Evolutionary conservation across 2,888 invertebrate species (phyloP).

Genomic region (Tenodera sinensis): DNA sequence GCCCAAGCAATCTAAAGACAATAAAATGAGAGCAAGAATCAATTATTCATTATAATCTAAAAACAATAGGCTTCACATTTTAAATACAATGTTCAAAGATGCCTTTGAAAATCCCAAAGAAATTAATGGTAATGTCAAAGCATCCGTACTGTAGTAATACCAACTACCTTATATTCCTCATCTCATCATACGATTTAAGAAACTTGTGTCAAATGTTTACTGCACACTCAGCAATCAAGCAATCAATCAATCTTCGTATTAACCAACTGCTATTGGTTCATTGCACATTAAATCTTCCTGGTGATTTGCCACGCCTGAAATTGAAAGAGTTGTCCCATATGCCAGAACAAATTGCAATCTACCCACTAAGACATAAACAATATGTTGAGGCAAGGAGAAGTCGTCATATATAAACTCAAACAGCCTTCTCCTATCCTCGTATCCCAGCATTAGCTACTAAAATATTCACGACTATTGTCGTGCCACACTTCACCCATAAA

Average conservation of each 20-base stretch:
- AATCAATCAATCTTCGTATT: background rate
- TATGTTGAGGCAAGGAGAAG: background rate
- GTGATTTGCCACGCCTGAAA: slow-evolving; percentile 13
- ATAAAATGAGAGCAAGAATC: background rate
- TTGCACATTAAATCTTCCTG: slow-evolving; percentile 1
- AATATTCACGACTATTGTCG: background rate
- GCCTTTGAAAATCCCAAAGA: background rate
- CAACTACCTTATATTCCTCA: slow-evolving; percentile 11
- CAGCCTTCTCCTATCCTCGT: background rate
- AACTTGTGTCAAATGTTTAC: slow-evolving; percentile 5
- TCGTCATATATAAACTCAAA: background rate
- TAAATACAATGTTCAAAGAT: background rate
- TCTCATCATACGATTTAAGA: background rate
- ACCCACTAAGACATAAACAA: background rate
- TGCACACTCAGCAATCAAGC: slow-evolving; percentile 4
- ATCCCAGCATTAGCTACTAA: background rate
- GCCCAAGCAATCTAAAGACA: background rate
- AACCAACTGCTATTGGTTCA: background rate
- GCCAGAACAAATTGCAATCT: background rate
- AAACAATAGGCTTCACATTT: background rate
- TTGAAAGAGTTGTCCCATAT: slow-evolving; percentile 8
- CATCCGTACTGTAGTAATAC: background rate
- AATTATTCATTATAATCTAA: background rate
- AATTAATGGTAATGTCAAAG: background rate
- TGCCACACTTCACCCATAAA: background rate